Evolutionary conservation across 1,140 invertebrate genomes (phyloP), one percentile per base, ranked within the genome.

Genomic region (Drosophila lini): DNA sequence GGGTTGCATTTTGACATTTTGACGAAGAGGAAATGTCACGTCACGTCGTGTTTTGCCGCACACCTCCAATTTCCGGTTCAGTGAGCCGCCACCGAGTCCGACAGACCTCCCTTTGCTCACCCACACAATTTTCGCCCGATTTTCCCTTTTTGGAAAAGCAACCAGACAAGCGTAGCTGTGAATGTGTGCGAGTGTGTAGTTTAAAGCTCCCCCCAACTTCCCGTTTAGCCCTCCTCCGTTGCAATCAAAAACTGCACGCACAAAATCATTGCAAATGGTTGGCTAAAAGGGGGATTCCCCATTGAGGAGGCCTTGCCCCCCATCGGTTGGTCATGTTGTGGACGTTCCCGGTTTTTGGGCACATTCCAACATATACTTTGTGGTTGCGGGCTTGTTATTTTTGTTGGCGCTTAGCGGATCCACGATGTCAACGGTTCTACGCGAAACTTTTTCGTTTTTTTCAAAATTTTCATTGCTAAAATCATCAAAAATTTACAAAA

Each of bases 41-140:
- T 91, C 91, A 91, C 90, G 91, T 92, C 88, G 90, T 92, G 91
- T 92, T 91, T 92, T 92, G 91, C 90, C 91, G 90, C 91, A 91
- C 91, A 92, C 91, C 91, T 92, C 91, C 90, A 92, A 92, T 92
- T 91, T 92, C 91, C 91, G 91, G 90, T 91, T 91, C 81, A 92
- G 74, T 86, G 83, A 88, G 90, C 81, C 80, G 88, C 69, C 81
- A 64, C 47, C 44, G 19, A 32, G 31, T 9, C 62, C 53, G 55
- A 64, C 36, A 34, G 61, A 32, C 40, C 25, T 2, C 11, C 8
- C 10, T 6, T 13, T 0, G 5, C 15, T 28, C 25, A 16, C 47
- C 42, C 28, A 22, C 28, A 22, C 41, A 45, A 32, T 25, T 13
- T 22, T 25, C 34, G 11, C 40, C 22, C 19, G 13, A 11, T 40